These are phyloP conservation scores for Chaetops frenatus DNA, from an alignment of 2,113 vertebrate species.

Conservation along the genomic window DNA sequence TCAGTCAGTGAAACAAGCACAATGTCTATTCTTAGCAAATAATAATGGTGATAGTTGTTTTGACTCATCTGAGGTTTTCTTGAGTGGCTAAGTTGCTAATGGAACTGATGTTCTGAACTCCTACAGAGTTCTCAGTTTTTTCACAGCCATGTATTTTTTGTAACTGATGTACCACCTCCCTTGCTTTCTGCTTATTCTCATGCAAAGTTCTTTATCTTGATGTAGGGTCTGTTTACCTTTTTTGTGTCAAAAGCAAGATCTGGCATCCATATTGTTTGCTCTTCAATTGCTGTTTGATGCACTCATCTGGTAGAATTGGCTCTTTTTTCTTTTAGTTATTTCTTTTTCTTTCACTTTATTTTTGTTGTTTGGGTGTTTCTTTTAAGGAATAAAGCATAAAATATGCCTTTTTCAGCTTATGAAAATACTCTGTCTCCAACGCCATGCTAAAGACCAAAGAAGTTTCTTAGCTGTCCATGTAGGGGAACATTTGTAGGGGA, in stretches of 20 bases:
- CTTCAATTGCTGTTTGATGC: not conserved
- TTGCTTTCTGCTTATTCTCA: not conserved
- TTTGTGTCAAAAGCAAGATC: not conserved
- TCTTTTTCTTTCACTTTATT: not conserved
- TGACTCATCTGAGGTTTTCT: constrained; percentile 30
- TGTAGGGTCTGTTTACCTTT: not conserved
- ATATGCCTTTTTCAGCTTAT: not conserved
- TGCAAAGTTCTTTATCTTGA: not conserved
- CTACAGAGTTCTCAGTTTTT: not conserved
- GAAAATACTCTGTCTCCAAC: not conserved
- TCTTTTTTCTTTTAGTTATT: not conserved
- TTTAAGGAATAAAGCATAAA: not conserved
- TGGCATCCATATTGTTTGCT: not conserved
- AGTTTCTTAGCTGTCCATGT: not conserved
- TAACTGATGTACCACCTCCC: not conserved
- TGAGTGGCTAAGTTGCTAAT: constrained; percentile 24
- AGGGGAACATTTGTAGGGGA: not conserved
- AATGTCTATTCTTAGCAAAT: constrained; percentile 43
- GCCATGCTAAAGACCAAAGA: not conserved
- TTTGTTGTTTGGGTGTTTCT: not conserved
- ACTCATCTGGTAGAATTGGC: not conserved
- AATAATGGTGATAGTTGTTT: constrained; percentile 36
- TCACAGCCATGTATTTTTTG: constrained; percentile 2
- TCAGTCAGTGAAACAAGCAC: constrained; percentile 5
- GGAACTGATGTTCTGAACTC: constrained; percentile 36